phyloP scores from a whole-genome alignment of 2,888 invertebrate species.

The Beris morrisii region DNA sequence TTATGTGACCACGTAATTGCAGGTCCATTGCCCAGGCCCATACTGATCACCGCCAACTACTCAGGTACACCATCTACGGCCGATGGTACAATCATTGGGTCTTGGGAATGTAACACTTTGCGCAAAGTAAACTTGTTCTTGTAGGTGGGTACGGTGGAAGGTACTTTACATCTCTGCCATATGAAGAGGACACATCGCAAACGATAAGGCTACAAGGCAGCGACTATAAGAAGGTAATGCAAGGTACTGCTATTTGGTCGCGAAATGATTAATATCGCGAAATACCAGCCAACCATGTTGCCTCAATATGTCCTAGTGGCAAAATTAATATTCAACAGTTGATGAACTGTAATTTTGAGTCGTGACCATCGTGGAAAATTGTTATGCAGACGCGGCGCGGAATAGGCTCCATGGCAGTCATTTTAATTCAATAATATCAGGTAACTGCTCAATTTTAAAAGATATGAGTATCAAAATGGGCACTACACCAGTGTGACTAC shows the following conservation, averaged over 20 bases:
- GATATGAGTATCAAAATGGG: slow-evolving; percentile 11
- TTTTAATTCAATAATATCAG: slow-evolving; percentile 29
- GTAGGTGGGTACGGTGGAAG: slow-evolving; percentile 24
- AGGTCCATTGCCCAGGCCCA: slow-evolving; percentile 19
- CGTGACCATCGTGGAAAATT: slow-evolving; percentile 24
- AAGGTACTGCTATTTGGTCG: slow-evolving; percentile 26
- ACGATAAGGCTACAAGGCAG: too few species aligned
- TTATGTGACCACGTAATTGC: slow-evolving; percentile 27
- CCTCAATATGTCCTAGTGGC: slow-evolving; percentile 31
- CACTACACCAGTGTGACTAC: slow-evolving; percentile 1
- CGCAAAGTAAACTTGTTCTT: slow-evolving; percentile 16
- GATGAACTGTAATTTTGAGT: slow-evolving; percentile 31
- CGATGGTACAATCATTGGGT: neutral
- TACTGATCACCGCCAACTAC: slow-evolving; percentile 5
- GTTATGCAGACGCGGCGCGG: slow-evolving; percentile 10
- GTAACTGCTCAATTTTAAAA: slow-evolving; percentile 30
- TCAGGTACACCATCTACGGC: neutral
- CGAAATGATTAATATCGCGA: slow-evolving; percentile 29
- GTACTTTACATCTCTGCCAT: too few species aligned
- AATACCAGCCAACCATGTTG: slow-evolving; percentile 27
- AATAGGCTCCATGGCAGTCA: slow-evolving; percentile 18
- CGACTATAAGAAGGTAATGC: slow-evolving; percentile 3
- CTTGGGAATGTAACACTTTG: slow-evolving; percentile 18
- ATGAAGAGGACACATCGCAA: too few species aligned
- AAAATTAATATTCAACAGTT: slow-evolving; percentile 31